phyloP scores from a whole-genome alignment of 2,113 vertebrate genomes.

The Aviceda subcristata region DNA sequence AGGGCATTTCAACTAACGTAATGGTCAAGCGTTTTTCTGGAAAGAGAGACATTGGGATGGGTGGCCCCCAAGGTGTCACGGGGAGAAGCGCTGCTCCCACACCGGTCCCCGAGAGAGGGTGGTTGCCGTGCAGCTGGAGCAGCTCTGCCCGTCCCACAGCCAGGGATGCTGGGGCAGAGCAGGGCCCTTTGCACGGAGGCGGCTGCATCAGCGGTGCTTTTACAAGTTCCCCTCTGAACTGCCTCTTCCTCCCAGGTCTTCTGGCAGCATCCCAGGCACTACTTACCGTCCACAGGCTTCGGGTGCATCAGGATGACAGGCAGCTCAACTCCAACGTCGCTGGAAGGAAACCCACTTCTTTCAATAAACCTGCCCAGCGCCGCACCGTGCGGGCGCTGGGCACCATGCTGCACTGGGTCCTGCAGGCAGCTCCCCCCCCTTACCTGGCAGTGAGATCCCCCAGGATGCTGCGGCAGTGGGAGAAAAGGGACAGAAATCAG shows the following conservation, averaged over 20 bases:
- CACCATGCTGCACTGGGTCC: rapidly evolving
- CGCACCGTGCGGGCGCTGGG: rapidly evolving
- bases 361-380: background rate
- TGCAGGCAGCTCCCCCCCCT: background rate
- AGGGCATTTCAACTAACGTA: background rate
- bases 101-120: background rate
- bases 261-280: rapidly evolving
- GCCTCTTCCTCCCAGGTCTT: background rate
- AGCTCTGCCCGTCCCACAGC: background rate
- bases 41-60: background rate
- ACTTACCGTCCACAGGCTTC: slow-evolving; percentile 79
- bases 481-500: slow-evolving; percentile 16
- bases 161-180: background rate
- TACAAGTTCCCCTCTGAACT: background rate
- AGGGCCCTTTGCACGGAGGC: background rate
- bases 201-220: background rate
- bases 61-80: rapidly evolving
- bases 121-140: background rate
- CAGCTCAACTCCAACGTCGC: slow-evolving; percentile 81
- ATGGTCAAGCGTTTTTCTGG: background rate
- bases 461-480: slow-evolving; percentile 73
- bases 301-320: slow-evolving; percentile 87
- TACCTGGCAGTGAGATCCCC: slow-evolving; percentile 86
- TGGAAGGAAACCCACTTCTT: slow-evolving; percentile 37
- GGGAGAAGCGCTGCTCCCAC: background rate